Base-by-base conservation (phyloP, 1,140 invertebrate genomes). In the Drosophila tani region DNA sequence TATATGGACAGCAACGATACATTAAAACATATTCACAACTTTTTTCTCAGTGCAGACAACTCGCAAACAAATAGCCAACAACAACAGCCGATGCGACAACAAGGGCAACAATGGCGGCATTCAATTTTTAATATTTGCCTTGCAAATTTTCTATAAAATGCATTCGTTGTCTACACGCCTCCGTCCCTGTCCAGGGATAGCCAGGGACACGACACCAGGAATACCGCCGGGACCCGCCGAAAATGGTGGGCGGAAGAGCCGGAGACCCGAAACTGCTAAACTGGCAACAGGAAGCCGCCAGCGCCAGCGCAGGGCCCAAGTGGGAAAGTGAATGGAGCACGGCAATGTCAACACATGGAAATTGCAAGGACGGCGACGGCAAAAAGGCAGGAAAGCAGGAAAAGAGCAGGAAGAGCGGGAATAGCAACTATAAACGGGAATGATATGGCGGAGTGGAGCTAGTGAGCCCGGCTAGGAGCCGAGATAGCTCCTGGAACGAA, bases 51-150 rank as follows among this genome's bases (percentile, higher is more conserved):
- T 70, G 69, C 45, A 50, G 12, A 29, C 19, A 60, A 73, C 49
- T 70, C 21, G 38, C 21, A 68, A 55, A 55, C 63, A 70, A 68
- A 70, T 67, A 38, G 62, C 12, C 50, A 79, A 43, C 62, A 49
- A 65, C 60, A 65, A 50, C 17, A 32, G 35, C 27, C 49, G 27
- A 29, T 35, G 32, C 58, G 65, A 46, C 57, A 77, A 73, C 62
- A 70, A 45, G 46, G 49, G 17, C 57, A 74, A 83, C 80, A 83
- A 87, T 70, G 68, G 57, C 81, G 84, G 84, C 77, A 88, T 87
- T 88, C 81, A 88, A 88, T 87, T 87, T 87, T 88, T 88, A 88
- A 87, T 87, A 87, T 87, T 87, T 87, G 84, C 83, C 83, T 88
- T 87, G 81, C 83, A 88, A 87, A 87, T 87, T 88, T 87, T 56